Evolutionary conservation across 2,113 vertebrate genomes (phyloP).

Genomic region (Penelope pileata): DNA sequence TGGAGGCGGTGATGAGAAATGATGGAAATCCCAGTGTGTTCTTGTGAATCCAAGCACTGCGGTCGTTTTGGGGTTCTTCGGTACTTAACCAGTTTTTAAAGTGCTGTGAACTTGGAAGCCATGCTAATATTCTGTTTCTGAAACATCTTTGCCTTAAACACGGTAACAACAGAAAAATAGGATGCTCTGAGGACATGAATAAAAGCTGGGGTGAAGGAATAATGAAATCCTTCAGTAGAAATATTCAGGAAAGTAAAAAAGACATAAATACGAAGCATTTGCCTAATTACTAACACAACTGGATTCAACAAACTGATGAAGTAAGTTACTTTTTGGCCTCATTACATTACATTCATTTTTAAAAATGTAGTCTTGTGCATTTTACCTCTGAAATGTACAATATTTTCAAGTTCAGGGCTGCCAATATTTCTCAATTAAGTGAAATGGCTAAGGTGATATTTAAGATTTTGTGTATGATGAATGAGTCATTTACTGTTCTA

Average conservation of each 20-base stretch:
- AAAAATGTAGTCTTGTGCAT: neutral
- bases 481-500: neutral
- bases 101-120: neutral
- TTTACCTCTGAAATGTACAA: neutral
- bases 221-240: neutral
- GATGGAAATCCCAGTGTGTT: neutral
- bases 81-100: neutral
- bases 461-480: neutral
- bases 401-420: neutral
- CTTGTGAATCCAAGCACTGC: neutral
- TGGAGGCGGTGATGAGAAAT: neutral
- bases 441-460: constrained; percentile 14
- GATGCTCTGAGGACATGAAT: neutral
- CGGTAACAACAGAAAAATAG: neutral
- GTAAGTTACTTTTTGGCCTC: neutral
- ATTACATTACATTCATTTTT: neutral
- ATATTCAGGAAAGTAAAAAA: neutral
- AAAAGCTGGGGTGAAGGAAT: neutral
- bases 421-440: neutral
- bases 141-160: neutral
- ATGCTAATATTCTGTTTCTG: neutral
- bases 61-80: neutral
- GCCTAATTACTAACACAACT: neutral
- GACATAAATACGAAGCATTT: neutral
- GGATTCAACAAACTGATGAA: neutral